phyloP scores from a whole-genome alignment of 2,888 invertebrate species.

The Lochmaea crataegi region DNA sequence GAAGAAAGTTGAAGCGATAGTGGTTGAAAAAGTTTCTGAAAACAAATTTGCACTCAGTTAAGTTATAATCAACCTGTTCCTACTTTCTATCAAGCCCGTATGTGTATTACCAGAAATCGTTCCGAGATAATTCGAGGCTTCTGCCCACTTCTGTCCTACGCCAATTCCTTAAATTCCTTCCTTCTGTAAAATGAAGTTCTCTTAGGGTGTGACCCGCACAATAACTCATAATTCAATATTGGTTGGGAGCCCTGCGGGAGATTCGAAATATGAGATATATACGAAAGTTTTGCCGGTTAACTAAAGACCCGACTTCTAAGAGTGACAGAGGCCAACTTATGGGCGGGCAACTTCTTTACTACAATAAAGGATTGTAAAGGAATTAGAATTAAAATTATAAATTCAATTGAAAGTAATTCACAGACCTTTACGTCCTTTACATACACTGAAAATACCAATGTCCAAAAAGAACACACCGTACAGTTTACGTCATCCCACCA shows the following conservation, averaged over 20 bases:
- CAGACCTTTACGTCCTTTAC: too few relatives aligned
- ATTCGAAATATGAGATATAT: constrained; percentile 43
- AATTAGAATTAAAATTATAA: too few relatives aligned
- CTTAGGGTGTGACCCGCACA: constrained; percentile 46
- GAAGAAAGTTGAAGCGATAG: too few relatives aligned
- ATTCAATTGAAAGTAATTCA: too few relatives aligned
- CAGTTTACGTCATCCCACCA: too few relatives aligned
- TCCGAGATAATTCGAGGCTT: neutral
- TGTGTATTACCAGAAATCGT: neutral
- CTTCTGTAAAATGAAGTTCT: constrained; percentile 41
- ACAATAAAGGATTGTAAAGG: constrained; percentile 22
- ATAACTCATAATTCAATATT: constrained; percentile 51
- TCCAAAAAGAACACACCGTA: too few relatives aligned
- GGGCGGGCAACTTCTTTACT: constrained; percentile 30
- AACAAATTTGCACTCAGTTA: neutral
- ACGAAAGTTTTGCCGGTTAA: constrained; percentile 41
- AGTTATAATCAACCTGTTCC: neutral
- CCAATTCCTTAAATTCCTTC: constrained; percentile 30
- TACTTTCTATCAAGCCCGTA: neutral
- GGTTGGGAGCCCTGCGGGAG: constrained; percentile 43
- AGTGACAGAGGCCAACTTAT: constrained; percentile 30
- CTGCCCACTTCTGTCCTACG: constrained; percentile 12
- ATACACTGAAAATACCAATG: too few relatives aligned
- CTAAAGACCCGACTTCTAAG: constrained; percentile 28
- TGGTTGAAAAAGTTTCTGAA: neutral